Evolutionary conservation across 2,888 invertebrate genomes (phyloP).

Genomic region (Tachina lurida): DNA sequence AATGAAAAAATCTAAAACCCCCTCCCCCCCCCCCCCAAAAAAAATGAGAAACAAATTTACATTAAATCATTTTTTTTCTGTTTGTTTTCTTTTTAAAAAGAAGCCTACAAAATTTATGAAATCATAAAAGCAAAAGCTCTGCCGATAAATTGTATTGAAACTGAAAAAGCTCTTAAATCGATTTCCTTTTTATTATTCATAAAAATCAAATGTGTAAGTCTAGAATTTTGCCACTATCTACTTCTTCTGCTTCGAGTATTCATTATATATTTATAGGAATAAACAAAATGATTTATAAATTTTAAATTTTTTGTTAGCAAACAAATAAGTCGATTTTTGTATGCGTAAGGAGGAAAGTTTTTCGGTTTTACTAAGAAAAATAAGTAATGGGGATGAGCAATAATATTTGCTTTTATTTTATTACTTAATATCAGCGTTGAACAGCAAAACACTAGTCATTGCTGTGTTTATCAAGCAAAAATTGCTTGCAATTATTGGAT

Average conservation of each 20-base stretch:
- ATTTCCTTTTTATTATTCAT: background rate
- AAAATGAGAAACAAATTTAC: slow-evolving; percentile 18
- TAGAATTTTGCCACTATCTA: background rate
- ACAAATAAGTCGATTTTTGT: background rate
- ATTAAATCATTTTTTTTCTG: slow-evolving; percentile 18
- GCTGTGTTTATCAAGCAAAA: too few species aligned
- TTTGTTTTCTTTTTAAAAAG: background rate
- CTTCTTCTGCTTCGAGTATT: background rate
- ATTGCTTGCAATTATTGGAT: too few species aligned
- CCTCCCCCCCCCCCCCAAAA: too few species aligned
- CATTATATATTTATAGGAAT: background rate
- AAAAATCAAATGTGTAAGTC: background rate
- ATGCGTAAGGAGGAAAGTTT: background rate
- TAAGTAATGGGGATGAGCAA: too few species aligned
- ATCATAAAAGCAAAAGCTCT: slow-evolving; percentile 2
- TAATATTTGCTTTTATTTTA: too few species aligned
- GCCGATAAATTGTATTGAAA: background rate
- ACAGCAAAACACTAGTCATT: too few species aligned
- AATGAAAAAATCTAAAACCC: slow-evolving; percentile 29
- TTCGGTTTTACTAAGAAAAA: background rate
- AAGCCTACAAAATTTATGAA: slow-evolving; percentile 18
- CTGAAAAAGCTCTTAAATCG: background rate
- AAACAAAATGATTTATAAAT: background rate
- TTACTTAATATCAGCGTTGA: too few species aligned
- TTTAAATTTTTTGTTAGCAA: too few species aligned